phyloP scores from a whole-genome alignment of 64 coral and sea anemone species.

The Montipora sp. region DNA sequence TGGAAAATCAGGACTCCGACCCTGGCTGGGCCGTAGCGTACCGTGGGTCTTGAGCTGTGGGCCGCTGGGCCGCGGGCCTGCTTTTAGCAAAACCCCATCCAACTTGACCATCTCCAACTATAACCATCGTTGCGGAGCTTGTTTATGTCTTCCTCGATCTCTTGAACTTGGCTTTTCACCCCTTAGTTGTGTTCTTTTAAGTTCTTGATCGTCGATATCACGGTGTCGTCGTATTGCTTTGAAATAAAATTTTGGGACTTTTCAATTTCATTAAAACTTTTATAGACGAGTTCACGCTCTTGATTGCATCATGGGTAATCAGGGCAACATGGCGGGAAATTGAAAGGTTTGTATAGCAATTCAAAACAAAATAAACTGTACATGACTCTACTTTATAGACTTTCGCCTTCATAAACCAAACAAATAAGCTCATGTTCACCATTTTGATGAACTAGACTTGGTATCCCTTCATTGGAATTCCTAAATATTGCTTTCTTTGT shows the following conservation, averaged over 20 bases:
- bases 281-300: no score
- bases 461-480: no score
- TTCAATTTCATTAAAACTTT: neutral
- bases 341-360: no score
- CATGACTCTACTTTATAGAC: no score
- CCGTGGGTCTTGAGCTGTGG: neutral
- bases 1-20: neutral
- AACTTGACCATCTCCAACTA: neutral
- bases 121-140: slow-evolving; percentile 5
- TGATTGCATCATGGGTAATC: no score
- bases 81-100: neutral
- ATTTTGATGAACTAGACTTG: no score
- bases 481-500: no score
- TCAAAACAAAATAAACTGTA: no score
- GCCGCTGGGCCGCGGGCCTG: no score
- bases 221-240: neutral
- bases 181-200: neutral
- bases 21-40: neutral
- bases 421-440: no score
- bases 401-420: no score
- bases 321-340: no score
- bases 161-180: neutral
- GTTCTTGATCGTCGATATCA: neutral
- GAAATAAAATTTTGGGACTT: neutral
- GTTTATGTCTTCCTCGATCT: neutral